These are phyloP conservation scores for Syritta pipiens DNA, from an alignment of 2,888 invertebrate species.

Conservation along the genomic window DNA sequence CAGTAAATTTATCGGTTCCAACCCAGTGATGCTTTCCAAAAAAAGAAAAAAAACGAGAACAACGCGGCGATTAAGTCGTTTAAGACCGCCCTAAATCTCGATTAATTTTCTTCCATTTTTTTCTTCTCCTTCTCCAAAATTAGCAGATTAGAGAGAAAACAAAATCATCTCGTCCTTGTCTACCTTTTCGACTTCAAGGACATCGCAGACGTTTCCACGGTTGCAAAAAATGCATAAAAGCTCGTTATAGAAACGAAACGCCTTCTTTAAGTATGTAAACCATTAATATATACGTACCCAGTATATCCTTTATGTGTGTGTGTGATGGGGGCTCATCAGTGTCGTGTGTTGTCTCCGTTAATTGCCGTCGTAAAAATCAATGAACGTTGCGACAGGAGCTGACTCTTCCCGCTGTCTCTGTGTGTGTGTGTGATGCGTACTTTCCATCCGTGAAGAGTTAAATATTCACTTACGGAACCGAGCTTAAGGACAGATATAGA, in stretches of 20 bases:
- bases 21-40: neutral
- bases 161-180: too few relatives aligned
- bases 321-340: too few relatives aligned
- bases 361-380: conserved; percentile 46
- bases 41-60: conserved; percentile 32
- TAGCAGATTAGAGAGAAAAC: too few relatives aligned
- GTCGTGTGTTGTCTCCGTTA: conserved; percentile 37
- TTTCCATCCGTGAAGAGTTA: neutral
- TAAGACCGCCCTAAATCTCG: conserved; percentile 27
- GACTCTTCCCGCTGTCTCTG: too few relatives aligned
- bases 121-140: neutral
- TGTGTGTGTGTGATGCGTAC: too few relatives aligned
- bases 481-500: neutral
- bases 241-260: too few relatives aligned
- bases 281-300: too few relatives aligned
- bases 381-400: conserved; percentile 21
- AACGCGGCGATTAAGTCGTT: conserved; percentile 39
- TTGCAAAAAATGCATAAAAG: conserved; percentile 19
- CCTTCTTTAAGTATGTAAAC: conserved; percentile 10
- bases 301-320: too few relatives aligned
- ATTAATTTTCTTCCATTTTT: conserved; percentile 1
- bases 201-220: too few relatives aligned
- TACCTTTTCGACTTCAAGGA: too few relatives aligned
- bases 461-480: conserved; percentile 21
- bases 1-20: conserved; percentile 18